A percentile compares a stretch with the other conserved stretches of the same genome.
Conservation (phyloP, 2,888 invertebrate species). For the Thysanoteuthis rhombus region DNA sequence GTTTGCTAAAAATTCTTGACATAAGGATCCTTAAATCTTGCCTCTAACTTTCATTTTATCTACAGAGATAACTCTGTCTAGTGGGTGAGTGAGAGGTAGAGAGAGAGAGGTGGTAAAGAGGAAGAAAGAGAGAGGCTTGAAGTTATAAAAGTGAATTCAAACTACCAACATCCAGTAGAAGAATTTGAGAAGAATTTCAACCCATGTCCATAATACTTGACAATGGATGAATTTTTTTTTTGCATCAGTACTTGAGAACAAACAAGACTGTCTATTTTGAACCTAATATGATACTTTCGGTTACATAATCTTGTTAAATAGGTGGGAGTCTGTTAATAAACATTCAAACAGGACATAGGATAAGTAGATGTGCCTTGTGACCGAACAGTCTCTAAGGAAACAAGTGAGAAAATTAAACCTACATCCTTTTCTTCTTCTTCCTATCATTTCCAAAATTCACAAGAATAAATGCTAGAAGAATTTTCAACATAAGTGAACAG, state of each 20-base stretch:
- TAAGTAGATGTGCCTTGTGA: not conserved
- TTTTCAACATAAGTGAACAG: not conserved
- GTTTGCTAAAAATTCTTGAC: not conserved
- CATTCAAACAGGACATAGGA: not conserved
- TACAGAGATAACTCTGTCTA: too few species aligned
- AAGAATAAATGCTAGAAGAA: not conserved
- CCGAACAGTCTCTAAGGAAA: not conserved
- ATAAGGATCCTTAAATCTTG: not conserved
- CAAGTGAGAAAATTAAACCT: not conserved
- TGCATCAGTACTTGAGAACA: not conserved
- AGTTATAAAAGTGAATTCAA: too few species aligned
- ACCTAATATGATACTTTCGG: not conserved
- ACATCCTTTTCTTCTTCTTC: not conserved
- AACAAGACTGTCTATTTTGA: not conserved
- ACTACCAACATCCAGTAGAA: not conserved
- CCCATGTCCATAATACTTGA: too few species aligned
- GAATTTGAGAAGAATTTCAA: not conserved
- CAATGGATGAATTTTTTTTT: not conserved
- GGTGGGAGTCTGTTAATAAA: not conserved
- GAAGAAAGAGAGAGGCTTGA: too few species aligned
- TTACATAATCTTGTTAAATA: not conserved
- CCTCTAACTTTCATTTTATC: not conserved
- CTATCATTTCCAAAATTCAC: not conserved
- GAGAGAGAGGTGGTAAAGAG: not conserved
- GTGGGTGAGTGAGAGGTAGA: not conserved